Conservation (phyloP, 2,797 vertebrate species). For the Zenarchopterus dispar region DNA sequence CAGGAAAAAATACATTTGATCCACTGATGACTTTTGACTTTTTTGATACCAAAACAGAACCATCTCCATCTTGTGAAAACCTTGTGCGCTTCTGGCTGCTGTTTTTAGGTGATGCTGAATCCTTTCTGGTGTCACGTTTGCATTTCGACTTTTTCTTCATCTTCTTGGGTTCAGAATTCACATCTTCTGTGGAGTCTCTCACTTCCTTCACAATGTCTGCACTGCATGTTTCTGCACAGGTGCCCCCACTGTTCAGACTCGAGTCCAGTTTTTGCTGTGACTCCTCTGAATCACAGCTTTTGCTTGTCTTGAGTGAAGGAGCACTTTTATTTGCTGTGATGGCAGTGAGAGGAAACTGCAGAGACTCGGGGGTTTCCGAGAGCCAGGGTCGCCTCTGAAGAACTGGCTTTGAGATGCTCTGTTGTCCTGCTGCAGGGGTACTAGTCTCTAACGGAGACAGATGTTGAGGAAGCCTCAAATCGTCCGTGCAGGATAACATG, state of each 20-base stretch:
- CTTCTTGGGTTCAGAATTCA: not conserved
- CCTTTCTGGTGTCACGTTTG: not conserved
- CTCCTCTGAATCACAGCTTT: not conserved
- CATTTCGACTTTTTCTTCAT: constrained; percentile 4
- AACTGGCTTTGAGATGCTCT: not conserved
- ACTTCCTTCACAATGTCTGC: not conserved
- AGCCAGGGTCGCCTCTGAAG: constrained; percentile 42
- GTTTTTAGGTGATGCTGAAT: not conserved
- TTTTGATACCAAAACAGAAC: not conserved
- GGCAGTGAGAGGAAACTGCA: constrained; percentile 49
- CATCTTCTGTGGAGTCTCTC: not conserved
- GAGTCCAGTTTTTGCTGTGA: not conserved
- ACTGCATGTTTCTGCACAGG: not conserved
- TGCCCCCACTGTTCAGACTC: not conserved
- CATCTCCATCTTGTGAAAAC: not conserved
- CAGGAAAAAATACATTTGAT: constrained; percentile 33
- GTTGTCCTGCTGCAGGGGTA: not conserved
- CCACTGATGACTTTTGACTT: constrained; percentile 1
- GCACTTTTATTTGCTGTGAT: not conserved
- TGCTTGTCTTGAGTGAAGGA: not conserved
- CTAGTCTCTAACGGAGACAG: constrained; percentile 69
- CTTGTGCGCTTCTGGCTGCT: constrained; percentile 9
- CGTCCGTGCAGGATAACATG: constrained; percentile 30
- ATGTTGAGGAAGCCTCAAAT: constrained; percentile 61
- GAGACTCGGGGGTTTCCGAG: constrained; percentile 15